Percentiles rank a stretch among this genome's conserved stretches.
phyloP scores from a whole-genome alignment of 2,797 vertebrate species.

The Toxotes lorentzi region DNA sequence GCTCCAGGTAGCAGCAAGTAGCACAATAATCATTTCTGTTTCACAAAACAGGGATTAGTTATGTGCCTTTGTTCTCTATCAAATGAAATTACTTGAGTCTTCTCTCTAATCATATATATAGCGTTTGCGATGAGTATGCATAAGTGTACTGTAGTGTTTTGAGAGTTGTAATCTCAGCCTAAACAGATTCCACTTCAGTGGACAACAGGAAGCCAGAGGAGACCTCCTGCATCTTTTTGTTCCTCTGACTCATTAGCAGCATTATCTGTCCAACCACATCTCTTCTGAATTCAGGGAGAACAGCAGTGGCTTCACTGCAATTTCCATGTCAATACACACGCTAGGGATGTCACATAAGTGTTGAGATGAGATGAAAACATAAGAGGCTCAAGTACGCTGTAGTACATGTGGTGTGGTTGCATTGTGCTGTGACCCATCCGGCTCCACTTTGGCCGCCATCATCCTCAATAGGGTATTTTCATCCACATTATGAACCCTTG shows the following conservation, averaged over 20 bases:
- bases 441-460: neutral
- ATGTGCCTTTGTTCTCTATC: neutral
- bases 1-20: neutral
- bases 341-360: neutral
- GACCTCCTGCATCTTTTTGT: constrained; percentile 25
- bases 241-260: neutral
- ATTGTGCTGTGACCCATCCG: neutral
- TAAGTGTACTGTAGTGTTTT: neutral
- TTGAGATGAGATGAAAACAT: constrained; percentile 18
- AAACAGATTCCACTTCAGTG: constrained; percentile 28
- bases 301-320: neutral
- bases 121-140: neutral
- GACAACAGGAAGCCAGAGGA: constrained; percentile 4
- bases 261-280: neutral
- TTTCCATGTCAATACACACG: constrained; percentile 47
- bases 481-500: neutral
- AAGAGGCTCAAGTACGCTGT: constrained; percentile 14
- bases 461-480: constrained; percentile 16
- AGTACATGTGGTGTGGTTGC: constrained; percentile 6
- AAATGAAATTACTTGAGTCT: neutral
- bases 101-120: neutral
- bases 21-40: neutral
- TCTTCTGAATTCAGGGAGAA: neutral
- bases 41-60: neutral
- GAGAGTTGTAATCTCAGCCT: neutral